Evolutionary conservation across 2,797 vertebrate species (phyloP), one percentile per base, ranked within the genome.

Genomic region (Valencia hispanica): DNA sequence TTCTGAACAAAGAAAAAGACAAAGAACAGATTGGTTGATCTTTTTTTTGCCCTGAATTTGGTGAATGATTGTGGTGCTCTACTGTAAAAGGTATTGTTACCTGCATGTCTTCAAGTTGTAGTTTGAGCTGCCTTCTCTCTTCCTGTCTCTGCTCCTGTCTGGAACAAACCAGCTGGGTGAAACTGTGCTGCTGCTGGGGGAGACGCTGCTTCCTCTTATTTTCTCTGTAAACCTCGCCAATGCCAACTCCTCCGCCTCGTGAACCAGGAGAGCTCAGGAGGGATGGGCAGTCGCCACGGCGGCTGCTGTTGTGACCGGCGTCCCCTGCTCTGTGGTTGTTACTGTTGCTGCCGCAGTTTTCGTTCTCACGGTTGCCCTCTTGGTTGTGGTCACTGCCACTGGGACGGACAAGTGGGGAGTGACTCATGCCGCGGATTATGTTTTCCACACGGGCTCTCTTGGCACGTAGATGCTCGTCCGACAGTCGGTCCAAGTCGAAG

Each of bases 71-170:
- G 50, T 75, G 9, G 18, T 48, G 8, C n/a, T 48, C 66, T 34
- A 10, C 30, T n/a, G 12, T 39, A 1, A 43, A 43, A 20, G 3
- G 5, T n/a, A 5, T 50, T 20, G 36, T 45, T 72, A 73, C 94
- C 94, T 99, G 98, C 98, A 99, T 99, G 96, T 99, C 98, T 89
- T 99, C 98, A 94, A 99, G 96, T 90, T 99, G 98, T 89, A 99
- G 97, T 84, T 99, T 99, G 93, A 99, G 97, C 94, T 99, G 98
- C 84, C 97, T 93, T 68, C 98, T 95, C 94, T 99, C 98, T 87
- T 99, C 97, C 86, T 97, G 97, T 83, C 98, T 96, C 94, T 98
- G 98, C 90, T 98, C 98, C 89, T 99, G 98, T 83, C 98, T 95
- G 1, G 97, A 97, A 4, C 97, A 98, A 90, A 98, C 97, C 93